Percentiles rank a stretch among this genome's conserved stretches.
These are phyloP conservation scores for Glaucidium brasilianum DNA, from an alignment of 2,113 vertebrate genomes.

Conservation along the genomic window DNA sequence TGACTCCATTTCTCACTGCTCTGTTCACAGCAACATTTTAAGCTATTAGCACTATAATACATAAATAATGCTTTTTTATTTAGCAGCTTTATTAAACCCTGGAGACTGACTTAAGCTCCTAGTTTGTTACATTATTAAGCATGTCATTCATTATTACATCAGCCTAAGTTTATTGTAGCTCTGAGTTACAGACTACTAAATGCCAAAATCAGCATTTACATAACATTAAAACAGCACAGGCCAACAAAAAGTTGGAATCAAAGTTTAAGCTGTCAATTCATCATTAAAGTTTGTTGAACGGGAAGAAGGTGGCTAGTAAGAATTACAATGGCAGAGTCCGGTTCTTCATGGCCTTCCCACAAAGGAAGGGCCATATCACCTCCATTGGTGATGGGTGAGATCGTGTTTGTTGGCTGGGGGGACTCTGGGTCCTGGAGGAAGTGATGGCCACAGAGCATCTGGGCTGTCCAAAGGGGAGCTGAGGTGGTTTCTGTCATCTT, in stretches of 20 bases:
- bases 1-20: not conserved
- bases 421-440: not conserved
- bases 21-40: not conserved
- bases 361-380: not conserved
- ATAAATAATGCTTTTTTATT: conserved; percentile 38
- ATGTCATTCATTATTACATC: conserved; percentile 54
- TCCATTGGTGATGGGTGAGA: not conserved
- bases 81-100: conserved; percentile 39
- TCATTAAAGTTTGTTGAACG: not conserved
- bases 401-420: not conserved
- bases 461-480: not conserved
- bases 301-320: not conserved
- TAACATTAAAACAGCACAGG: not conserved
- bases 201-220: not conserved
- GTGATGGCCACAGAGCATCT: not conserved
- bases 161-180: conserved; percentile 14
- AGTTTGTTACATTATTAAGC: conserved; percentile 42
- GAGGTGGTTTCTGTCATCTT: not conserved
- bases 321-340: not conserved
- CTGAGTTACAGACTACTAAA: not conserved
- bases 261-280: not conserved
- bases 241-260: not conserved
- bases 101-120: conserved; percentile 14
- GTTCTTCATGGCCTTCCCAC: not conserved
- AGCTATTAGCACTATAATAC: not conserved